These are phyloP conservation scores for Willowsia nigromaculata DNA, from an alignment of 2,888 invertebrate species.

Conservation along the genomic window DNA sequence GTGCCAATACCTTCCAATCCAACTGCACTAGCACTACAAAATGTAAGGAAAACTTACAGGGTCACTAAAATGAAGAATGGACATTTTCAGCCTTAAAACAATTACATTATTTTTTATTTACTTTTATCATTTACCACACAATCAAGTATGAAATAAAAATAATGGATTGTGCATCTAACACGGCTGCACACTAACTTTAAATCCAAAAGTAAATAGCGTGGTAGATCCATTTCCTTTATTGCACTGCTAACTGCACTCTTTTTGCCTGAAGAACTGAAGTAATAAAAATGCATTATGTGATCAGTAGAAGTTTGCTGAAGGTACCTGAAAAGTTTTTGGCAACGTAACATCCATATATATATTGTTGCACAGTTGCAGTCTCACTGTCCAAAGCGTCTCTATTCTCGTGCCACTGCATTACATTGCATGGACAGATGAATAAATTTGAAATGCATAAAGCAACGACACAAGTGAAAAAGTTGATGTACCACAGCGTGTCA, in stretches of 20 bases:
- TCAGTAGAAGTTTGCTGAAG: background rate
- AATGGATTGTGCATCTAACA: background rate
- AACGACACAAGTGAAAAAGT: background rate
- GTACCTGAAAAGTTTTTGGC: conserved; percentile 12
- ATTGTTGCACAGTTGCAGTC: background rate
- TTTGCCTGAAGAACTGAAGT: background rate
- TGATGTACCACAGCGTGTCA: conserved; percentile 3
- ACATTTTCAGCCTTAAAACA: background rate
- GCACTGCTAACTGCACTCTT: background rate
- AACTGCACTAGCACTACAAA: background rate
- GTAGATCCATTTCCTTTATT: conserved; percentile 13
- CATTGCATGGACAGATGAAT: background rate
- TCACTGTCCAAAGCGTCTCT: background rate
- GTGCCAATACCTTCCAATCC: background rate
- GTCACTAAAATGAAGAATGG: background rate
- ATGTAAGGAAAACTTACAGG: background rate
- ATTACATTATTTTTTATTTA: background rate
- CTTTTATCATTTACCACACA: background rate
- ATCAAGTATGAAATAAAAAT: conserved; percentile 14
- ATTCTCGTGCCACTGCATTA: background rate
- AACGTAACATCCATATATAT: too few relatives aligned
- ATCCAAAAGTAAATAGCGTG: background rate
- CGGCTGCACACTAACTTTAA: background rate
- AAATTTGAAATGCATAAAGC: background rate
- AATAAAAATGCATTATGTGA: background rate